phyloP scores from a whole-genome alignment of 2,113 vertebrate genomes.

The Menura novaehollandiae region DNA sequence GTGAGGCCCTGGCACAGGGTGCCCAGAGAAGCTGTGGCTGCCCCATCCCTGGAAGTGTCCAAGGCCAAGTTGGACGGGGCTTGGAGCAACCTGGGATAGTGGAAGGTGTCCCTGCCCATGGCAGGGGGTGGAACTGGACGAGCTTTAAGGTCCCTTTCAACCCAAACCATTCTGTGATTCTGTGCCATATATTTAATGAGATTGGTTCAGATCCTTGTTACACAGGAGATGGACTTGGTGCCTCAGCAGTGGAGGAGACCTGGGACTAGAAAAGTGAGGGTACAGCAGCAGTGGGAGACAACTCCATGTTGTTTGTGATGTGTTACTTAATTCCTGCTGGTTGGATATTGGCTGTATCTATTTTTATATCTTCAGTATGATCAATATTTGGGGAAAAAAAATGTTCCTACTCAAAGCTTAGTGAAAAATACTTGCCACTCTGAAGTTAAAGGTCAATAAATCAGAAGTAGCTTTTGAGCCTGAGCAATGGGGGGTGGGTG shows the following conservation, averaged over 20 bases:
- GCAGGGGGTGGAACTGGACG: no score
- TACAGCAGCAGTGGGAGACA: not conserved
- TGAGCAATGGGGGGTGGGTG: not conserved
- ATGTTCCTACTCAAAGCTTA: not conserved
- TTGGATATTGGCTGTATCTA: not conserved
- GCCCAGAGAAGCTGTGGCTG: no score
- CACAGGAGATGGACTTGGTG: fast-evolving
- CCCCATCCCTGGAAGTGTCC: no score
- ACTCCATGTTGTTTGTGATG: not conserved
- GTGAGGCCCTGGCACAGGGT: no score
- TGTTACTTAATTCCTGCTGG: not conserved
- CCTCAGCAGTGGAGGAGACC: fast-evolving
- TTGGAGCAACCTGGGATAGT: no score
- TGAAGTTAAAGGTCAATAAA: not conserved
- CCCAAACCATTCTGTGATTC: fast-evolving
- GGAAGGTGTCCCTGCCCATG: no score
- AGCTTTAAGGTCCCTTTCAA: not conserved
- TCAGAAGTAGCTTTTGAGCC: not conserved
- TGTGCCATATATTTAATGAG: not conserved
- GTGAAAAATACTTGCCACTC: not conserved
- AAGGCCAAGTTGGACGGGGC: no score
- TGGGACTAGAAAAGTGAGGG: fast-evolving
- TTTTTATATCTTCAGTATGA: not conserved
- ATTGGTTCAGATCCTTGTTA: not conserved
- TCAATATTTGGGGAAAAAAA: not conserved